phyloP scores from a whole-genome alignment of 1,140 invertebrate genomes.

The Druon quercuslanigerum region DNA sequence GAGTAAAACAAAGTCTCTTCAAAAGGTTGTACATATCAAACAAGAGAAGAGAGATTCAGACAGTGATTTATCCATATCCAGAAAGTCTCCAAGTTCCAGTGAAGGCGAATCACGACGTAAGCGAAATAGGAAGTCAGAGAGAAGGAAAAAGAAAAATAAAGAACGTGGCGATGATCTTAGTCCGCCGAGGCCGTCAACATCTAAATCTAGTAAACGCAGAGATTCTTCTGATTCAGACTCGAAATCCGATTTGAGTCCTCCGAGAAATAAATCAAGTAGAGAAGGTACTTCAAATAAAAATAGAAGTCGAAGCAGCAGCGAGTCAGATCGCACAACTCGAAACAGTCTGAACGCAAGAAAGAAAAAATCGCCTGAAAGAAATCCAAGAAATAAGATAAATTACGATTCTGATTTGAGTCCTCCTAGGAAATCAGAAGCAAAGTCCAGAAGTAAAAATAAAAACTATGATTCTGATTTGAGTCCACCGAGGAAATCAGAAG shows the following conservation, averaged over 20 bases:
- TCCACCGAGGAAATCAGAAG: conserved; percentile 40
- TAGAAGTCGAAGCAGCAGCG: conserved; percentile 23
- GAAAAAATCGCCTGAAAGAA: conserved; percentile 38
- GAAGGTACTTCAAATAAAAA: not conserved
- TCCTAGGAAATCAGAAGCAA: conserved; percentile 54
- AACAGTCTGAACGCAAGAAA: conserved; percentile 2
- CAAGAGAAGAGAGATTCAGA: conserved; percentile 23
- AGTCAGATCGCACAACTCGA: not conserved
- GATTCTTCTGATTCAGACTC: conserved; percentile 45
- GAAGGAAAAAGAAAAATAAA: conserved; percentile 38
- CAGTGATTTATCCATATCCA: conserved; percentile 35
- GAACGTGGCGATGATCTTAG: conserved; percentile 48
- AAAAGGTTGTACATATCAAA: not conserved
- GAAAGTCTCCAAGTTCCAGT: too few relatives aligned
- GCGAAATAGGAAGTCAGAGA: conserved; percentile 43
- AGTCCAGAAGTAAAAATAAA: conserved; percentile 24
- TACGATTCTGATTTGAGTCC: conserved; percentile 26
- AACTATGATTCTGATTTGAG: not conserved
- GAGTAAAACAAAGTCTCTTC: conserved; percentile 8
- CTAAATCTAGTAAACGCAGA: conserved; percentile 35
- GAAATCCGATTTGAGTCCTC: conserved; percentile 58
- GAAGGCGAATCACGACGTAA: conserved; percentile 46
- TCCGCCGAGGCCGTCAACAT: conserved; percentile 56
- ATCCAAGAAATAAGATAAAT: conserved; percentile 22
- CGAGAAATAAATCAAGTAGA: conserved; percentile 50